phyloP scores from a whole-genome alignment of 2,888 invertebrate species.

The Sarcophaga rosellei region DNA sequence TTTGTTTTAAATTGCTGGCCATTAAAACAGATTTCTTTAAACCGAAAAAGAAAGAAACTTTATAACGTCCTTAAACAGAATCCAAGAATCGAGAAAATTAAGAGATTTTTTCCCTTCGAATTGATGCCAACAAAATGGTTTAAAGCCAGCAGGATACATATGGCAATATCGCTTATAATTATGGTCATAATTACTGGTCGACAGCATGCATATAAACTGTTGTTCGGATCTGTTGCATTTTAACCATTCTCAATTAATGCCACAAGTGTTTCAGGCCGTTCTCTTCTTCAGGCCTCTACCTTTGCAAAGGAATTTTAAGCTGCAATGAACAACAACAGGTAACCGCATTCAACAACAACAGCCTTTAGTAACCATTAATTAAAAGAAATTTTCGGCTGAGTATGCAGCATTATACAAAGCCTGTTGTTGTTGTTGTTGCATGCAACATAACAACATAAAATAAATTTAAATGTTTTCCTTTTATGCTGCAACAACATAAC shows the following conservation, averaged over 20 bases:
- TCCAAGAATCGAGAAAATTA: no score
- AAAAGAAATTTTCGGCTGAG: constrained; percentile 49
- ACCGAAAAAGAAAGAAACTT: no score
- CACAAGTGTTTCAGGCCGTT: constrained; percentile 54
- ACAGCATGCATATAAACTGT: background rate
- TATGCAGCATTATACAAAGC: constrained; percentile 19
- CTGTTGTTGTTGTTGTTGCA: constrained; percentile 30
- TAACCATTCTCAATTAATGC: constrained; percentile 63
- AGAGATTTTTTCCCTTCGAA: no score
- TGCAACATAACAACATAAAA: constrained; percentile 48
- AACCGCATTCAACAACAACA: constrained; percentile 58
- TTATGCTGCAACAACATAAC: constrained; percentile 5
- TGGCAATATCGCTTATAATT: no score
- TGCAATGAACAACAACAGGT: constrained; percentile 61
- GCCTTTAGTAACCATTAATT: constrained; percentile 64
- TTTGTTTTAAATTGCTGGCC: background rate
- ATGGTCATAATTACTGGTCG: no score
- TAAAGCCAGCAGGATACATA: no score
- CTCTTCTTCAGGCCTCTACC: background rate
- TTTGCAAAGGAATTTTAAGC: constrained; percentile 38
- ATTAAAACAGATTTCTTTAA: no score
- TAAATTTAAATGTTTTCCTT: constrained; percentile 35
- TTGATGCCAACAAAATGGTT: no score
- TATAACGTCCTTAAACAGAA: no score
- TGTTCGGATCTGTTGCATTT: constrained; percentile 61